Base-by-base conservation (phyloP, 2,888 invertebrate species). In the Sarcophaga caerulescens region DNA sequence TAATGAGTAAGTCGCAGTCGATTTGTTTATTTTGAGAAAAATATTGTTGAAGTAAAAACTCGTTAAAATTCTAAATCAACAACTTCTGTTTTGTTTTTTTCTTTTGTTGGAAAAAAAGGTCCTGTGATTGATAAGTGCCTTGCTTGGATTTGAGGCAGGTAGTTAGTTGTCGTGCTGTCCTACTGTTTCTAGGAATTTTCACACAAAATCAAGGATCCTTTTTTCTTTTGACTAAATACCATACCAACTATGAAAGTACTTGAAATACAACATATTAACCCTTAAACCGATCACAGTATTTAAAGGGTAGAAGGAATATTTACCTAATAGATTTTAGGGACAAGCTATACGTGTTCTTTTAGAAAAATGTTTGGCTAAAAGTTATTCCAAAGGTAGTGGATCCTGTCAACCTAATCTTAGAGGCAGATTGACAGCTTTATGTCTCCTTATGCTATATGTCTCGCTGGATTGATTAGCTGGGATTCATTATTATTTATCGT, bases 71-170 rank as follows among this genome's bases (percentile, higher is more conserved):
- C 17, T 52, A 1, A 47, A 47, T 35, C 35, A 35, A 35, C 35
- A 35, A 35, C 6, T 35, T 35, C 8, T n/a, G 25, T 25, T 59
- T 17, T 3, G 25, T 77, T 75, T 60, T 60, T 19, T 60, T 1
- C 19, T 52, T 78, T 10, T n/a, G 35, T 35, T 35, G 35, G 6
- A 35, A 6, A 35, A 35, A 14, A 62, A 69, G 60, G 62, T 69
- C 77, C 77, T 78, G 69, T 69, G 44, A 44, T 5, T 14, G 17
- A 45, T 52, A 63, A 62, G 4, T 5, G 44, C 14, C 19, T 12
- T 12, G 17, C n/a, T 35, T 62, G 10, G 44, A 45, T 52, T 17
- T 52, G 21, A 25, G 12, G 25, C 79, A 79, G 79, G 79, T 79
- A 79, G 35, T 21, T 45, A 63, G 52, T 63, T 63, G 35, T 63